Evolutionary conservation across 2,797 vertebrate genomes (phyloP), one percentile per base, ranked within the genome.

Genomic region (Rhinogobio ventralis): DNA sequence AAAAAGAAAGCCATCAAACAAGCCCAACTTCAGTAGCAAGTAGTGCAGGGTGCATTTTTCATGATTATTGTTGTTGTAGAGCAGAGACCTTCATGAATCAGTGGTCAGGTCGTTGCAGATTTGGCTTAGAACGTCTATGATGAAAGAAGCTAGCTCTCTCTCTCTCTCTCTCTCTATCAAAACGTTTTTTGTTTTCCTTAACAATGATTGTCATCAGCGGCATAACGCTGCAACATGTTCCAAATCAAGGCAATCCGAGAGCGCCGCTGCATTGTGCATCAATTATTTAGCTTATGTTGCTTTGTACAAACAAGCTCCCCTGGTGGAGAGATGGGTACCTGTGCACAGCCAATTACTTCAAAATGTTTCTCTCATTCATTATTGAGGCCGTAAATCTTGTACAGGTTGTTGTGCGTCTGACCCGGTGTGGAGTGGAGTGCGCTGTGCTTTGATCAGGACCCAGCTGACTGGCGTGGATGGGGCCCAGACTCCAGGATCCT

Each of bases 281-380:
- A 95, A 96, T 97, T 97, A 97, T 97, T 97, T 95, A 97, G 93
- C 95, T 94, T 96, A 93, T 95, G 95, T 95, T 95, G 92, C 94
- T 96, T 96, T 95, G 95, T 95, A 95, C 95, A 95, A 95, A 95
- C 94, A 96, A 94, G 94, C 91, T 94, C 92, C 85, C 94, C 94
- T 95, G 94, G 92, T 92, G 92, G 95, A 91, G 78, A 86, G 86
- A 87, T 14, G 77, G 72, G 51, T 72, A 68, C 77, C 93, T 94
- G 89, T 92, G 93, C 91, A 93, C 93, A 95, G 93, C 93, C 95
- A 96, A 95, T 96, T 96, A 96, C 95, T 94, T 95, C 92, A 94
- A 95, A 95, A 93, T 96, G 94, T 95, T 96, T 96, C 94, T 93
- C 95, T 95, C 95, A 96, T 97, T 93, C 95, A 96, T 96, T 95